These are phyloP conservation scores for Poecilia latipinna DNA, from an alignment of 2,113 vertebrate genomes.

Conservation along the genomic window DNA sequence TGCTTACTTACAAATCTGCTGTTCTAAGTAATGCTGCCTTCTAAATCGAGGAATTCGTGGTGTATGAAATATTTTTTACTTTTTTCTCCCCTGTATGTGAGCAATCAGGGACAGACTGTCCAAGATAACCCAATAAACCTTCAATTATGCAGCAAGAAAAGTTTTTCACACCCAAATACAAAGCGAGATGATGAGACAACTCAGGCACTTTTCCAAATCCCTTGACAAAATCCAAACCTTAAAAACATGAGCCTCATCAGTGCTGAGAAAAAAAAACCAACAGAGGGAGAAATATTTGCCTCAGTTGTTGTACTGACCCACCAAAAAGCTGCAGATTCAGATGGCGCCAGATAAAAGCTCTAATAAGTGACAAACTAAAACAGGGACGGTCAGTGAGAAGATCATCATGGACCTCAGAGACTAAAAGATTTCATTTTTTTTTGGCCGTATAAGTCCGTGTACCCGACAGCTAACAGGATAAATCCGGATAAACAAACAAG, in stretches of 20 bases:
- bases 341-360: slow-evolving; percentile 19
- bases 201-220: background rate
- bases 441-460: background rate
- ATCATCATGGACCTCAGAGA: background rate
- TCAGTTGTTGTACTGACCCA: slow-evolving; percentile 24
- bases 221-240: background rate
- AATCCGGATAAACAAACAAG: background rate
- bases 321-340: slow-evolving; percentile 10
- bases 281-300: slow-evolving; percentile 30
- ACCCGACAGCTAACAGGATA: background rate
- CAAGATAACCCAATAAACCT: background rate
- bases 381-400: background rate
- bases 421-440: background rate
- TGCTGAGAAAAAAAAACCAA: background rate
- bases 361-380: background rate
- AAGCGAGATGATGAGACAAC: background rate
- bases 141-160: background rate
- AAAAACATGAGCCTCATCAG: slow-evolving; percentile 13
- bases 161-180: background rate
- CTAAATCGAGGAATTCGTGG: no score
- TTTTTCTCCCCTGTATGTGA: no score
- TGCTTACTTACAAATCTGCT: background rate
- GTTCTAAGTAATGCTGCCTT: background rate
- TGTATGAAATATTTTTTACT: no score
- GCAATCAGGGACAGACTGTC: background rate